Percentiles rank a stretch among this genome's conserved stretches.
These are phyloP conservation scores for Seira ritae DNA, from an alignment of 2,888 invertebrate genomes.

Conservation along the genomic window DNA sequence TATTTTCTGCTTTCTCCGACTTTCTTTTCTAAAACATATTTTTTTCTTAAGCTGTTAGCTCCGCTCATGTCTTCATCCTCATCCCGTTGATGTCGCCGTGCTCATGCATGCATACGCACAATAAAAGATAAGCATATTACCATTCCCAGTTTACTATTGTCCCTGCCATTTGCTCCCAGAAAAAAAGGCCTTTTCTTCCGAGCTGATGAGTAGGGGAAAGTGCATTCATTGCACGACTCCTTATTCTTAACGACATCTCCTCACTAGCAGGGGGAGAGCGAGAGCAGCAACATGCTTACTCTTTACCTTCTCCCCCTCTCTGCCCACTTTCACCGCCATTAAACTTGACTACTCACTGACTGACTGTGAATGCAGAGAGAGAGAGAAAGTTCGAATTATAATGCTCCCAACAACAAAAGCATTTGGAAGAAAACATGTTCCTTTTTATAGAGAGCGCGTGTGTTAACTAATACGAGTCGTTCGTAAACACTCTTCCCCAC, in stretches of 20 bases:
- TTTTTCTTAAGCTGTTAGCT: too few species aligned
- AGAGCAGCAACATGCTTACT: background rate
- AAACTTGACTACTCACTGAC: background rate
- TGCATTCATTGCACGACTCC: slow-evolving; percentile 10
- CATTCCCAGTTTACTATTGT: background rate
- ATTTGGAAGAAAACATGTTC: background rate
- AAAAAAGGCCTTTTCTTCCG: background rate
- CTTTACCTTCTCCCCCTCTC: background rate
- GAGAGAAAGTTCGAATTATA: background rate
- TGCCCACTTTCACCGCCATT: background rate
- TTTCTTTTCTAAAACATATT: too few species aligned
- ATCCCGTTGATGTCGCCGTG: background rate
- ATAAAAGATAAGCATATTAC: background rate
- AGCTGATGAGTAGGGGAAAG: background rate
- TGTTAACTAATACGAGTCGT: background rate
- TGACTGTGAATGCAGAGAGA: too few species aligned
- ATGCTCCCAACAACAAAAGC: slow-evolving; percentile 1
- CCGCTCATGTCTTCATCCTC: too few species aligned
- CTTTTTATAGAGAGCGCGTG: background rate
- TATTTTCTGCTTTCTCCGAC: too few species aligned
- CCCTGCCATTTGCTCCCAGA: background rate
- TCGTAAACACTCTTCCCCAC: slow-evolving; percentile 3
- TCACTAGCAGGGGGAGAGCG: background rate
- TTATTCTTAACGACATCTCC: background rate
- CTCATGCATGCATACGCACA: slow-evolving; percentile 3